Conservation (phyloP, 2,113 vertebrate species). For the Lates calcarifer region DNA sequence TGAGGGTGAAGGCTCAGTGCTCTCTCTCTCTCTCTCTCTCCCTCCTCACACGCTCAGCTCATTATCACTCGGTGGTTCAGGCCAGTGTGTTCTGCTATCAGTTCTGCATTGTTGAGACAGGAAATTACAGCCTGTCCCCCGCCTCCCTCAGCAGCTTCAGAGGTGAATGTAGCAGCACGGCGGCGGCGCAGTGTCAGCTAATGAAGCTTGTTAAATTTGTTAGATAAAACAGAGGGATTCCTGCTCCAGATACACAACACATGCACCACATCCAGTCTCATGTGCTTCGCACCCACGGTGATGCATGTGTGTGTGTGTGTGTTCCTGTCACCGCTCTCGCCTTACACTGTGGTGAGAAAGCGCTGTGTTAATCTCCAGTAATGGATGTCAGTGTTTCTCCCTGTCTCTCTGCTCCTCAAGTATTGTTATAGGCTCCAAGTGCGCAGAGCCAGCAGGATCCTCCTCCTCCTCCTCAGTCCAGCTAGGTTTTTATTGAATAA, state of each 20-base stretch:
- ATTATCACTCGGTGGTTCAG: slow-evolving; percentile 31
- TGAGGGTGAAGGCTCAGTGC: slow-evolving; percentile 15
- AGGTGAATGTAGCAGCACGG: slow-evolving; percentile 5
- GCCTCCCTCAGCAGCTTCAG: neutral
- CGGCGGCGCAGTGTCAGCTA: neutral
- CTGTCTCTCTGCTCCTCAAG: neutral
- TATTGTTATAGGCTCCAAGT: slow-evolving; percentile 21
- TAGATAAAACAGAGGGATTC: neutral
- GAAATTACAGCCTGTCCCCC: slow-evolving; percentile 25
- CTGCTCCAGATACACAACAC: neutral
- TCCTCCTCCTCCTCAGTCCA: slow-evolving; percentile 34
- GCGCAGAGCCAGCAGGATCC: slow-evolving; percentile 42
- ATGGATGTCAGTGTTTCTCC: slow-evolving; percentile 36
- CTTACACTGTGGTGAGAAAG: slow-evolving; percentile 33
- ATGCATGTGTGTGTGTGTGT: slow-evolving; percentile 9
- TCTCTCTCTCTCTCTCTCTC: neutral
- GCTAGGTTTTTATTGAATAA: neutral
- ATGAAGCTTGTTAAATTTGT: slow-evolving; percentile 2
- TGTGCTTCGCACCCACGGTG: neutral
- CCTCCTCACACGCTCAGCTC: slow-evolving; percentile 27
- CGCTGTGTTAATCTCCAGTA: slow-evolving; percentile 31
- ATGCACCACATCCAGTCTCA: neutral
- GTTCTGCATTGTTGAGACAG: slow-evolving; percentile 28
- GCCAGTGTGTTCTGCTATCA: neutral
- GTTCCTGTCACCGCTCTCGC: slow-evolving; percentile 27